phyloP scores from a whole-genome alignment of 2,888 invertebrate species.

The Mesorhabditis belari region DNA sequence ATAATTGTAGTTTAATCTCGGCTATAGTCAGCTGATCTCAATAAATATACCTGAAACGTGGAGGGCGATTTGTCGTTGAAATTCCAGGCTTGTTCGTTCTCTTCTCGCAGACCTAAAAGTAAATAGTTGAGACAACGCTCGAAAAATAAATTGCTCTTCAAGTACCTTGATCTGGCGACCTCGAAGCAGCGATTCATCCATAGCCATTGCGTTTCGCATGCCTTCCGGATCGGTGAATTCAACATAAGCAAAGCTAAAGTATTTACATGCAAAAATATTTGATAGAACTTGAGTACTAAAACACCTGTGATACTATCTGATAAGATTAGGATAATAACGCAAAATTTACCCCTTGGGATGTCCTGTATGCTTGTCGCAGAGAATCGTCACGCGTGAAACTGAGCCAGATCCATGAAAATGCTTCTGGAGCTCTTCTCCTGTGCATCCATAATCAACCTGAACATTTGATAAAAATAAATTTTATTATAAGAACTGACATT shows the following conservation, averaged over 20 bases:
- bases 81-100: constrained; percentile 95
- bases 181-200: constrained; percentile 94
- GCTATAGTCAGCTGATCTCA: no score
- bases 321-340: no score
- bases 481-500: constrained; percentile 53
- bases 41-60: no score
- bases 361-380: constrained; percentile 96
- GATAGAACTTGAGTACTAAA: constrained; percentile 1
- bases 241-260: constrained; percentile 80
- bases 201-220: constrained; percentile 91
- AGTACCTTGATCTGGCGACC: constrained; percentile 93
- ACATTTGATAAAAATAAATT: background rate
- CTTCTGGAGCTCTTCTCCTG: constrained; percentile 93
- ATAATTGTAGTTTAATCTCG: no score
- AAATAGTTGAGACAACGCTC: background rate
- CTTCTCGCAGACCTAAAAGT: constrained; percentile 83
- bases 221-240: constrained; percentile 97
- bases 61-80: constrained; percentile 80
- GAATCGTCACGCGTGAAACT: constrained; percentile 94
- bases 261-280: background rate
- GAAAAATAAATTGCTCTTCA: background rate
- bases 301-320: no score
- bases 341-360: constrained; percentile 80
- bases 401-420: constrained; percentile 99
- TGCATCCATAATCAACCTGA: constrained; percentile 87